Conservation (phyloP, 2,113 vertebrate species). For the Lepus europaeus region DNA sequence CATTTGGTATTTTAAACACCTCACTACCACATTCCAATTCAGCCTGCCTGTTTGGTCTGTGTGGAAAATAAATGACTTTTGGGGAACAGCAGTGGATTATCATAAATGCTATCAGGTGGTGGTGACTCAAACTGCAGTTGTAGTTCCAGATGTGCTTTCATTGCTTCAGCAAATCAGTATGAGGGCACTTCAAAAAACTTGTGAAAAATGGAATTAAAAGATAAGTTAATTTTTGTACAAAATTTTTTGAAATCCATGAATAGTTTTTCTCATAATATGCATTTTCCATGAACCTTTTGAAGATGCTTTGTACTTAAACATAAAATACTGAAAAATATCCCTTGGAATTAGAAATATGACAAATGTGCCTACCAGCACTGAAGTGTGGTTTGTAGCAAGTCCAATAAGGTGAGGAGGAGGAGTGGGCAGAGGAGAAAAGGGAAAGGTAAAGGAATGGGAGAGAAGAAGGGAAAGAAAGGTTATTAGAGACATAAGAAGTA, state of each 20-base stretch:
- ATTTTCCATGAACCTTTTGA: no score
- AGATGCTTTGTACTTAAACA: not conserved
- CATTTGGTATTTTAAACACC: not conserved
- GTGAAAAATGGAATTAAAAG: no score
- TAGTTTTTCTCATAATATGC: no score
- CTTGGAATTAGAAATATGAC: not conserved
- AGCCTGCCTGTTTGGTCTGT: not conserved
- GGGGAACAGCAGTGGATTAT: not conserved
- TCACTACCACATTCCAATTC: not conserved
- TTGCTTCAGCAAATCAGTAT: not conserved
- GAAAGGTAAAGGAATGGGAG: not conserved
- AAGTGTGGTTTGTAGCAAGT: not conserved
- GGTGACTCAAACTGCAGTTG: not conserved
- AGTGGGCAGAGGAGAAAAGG: not conserved
- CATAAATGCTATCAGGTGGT: not conserved
- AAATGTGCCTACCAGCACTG: not conserved
- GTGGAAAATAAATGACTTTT: not conserved
- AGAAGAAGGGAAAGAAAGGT: not conserved
- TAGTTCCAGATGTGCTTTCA: conserved; percentile 5
- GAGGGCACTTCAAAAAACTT: no score
- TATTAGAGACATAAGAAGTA: not conserved
- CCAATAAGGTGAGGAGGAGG: not conserved
- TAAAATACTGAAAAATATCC: not conserved
- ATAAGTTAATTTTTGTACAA: no score
- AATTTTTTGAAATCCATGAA: no score